These are phyloP conservation scores for Leptopilina clavipes DNA, from an alignment of 1,140 invertebrate genomes.

Conservation along the genomic window DNA sequence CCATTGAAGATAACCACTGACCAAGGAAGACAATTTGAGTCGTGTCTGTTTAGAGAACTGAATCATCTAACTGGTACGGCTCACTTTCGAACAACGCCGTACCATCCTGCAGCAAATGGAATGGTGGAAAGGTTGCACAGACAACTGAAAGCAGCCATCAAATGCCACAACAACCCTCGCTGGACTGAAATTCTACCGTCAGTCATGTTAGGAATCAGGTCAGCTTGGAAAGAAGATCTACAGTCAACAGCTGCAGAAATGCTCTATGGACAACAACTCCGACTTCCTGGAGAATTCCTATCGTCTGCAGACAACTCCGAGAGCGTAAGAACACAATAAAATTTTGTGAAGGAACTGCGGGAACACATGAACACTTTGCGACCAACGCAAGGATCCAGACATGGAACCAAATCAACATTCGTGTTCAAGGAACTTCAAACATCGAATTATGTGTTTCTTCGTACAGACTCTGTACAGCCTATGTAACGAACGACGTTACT, in stretches of 20 bases:
- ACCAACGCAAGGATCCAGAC: neutral
- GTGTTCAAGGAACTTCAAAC: conserved; percentile 48
- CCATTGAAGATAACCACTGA: conserved; percentile 61
- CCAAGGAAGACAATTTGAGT: conserved; percentile 66
- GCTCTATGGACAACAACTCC: neutral
- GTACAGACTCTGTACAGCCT: conserved; percentile 59
- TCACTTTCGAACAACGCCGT: no score
- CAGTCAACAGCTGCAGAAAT: neutral
- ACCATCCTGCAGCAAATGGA: no score
- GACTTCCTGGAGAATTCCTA: neutral
- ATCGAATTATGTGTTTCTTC: conserved; percentile 51
- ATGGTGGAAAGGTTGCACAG: no score
- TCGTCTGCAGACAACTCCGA: neutral
- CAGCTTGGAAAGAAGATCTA: neutral
- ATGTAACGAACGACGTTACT: conserved; percentile 31
- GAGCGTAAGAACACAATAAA: neutral
- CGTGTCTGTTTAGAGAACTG: no score
- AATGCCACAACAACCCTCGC: conserved; percentile 50
- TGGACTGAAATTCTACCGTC: conserved; percentile 62
- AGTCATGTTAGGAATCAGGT: conserved; percentile 60
- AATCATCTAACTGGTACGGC: no score
- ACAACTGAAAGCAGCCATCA: conserved; percentile 19
- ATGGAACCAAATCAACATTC: conserved; percentile 40
- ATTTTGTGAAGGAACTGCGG: neutral
- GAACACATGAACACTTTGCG: neutral